Percentiles rank a stretch among this genome's conserved stretches.
phyloP scores from a whole-genome alignment of 2,113 vertebrate species.

The Poicephalus gulielmi region DNA sequence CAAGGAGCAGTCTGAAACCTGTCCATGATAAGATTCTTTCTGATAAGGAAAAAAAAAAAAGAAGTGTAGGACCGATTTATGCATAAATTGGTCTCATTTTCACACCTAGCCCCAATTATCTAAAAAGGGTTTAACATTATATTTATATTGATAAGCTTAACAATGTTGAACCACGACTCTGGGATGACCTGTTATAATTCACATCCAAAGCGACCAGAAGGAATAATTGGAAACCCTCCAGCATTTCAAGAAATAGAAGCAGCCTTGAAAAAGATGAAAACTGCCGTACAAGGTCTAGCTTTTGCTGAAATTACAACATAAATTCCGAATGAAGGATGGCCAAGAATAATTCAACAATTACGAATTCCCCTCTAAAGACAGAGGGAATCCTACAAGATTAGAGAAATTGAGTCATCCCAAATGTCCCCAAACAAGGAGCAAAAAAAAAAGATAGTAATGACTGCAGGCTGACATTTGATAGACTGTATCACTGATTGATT shows the following conservation, averaged over 20 bases:
- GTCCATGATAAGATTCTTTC: constrained; percentile 58
- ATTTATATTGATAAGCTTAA: constrained; percentile 83
- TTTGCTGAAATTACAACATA: constrained; percentile 81
- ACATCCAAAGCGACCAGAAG: constrained; percentile 82
- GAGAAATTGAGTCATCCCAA: constrained; percentile 47
- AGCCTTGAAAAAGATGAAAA: constrained; percentile 80
- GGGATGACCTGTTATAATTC: constrained; percentile 78
- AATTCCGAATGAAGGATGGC: constrained; percentile 77
- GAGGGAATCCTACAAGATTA: constrained; percentile 53
- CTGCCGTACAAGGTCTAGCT: constrained; percentile 74
- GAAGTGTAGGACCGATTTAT: constrained; percentile 72
- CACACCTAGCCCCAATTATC: constrained; percentile 81
- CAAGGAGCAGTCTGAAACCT: constrained; percentile 57
- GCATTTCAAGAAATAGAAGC: constrained; percentile 77
- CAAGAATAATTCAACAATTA: constrained; percentile 76
- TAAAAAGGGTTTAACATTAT: constrained; percentile 79
- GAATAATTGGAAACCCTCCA: constrained; percentile 81
- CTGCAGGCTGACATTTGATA: constrained; percentile 36
- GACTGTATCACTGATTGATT: constrained; percentile 41
- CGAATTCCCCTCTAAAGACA: constrained; percentile 65
- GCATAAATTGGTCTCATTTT: constrained; percentile 78
- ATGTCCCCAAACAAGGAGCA: not conserved
- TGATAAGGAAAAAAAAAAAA: constrained; percentile 58
- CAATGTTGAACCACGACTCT: constrained; percentile 78
- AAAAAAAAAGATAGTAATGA: constrained; percentile 4